Evolutionary conservation across 2,797 vertebrate genomes (phyloP).

Genomic region (Ctenopoma kingsleyae): DNA sequence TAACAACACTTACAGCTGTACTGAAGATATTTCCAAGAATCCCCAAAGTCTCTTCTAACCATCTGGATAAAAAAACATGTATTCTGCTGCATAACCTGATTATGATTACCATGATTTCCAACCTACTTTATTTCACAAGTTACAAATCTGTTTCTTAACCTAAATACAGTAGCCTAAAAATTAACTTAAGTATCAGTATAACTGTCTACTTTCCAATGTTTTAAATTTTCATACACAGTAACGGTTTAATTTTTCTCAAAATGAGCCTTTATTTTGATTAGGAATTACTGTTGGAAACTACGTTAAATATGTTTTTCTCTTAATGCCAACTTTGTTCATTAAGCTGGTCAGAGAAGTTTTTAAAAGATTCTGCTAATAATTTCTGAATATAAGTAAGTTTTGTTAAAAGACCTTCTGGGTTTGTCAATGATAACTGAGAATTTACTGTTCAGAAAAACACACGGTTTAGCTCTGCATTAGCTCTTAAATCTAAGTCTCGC

Average conservation of each 20-base stretch:
- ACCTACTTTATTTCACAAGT: background rate
- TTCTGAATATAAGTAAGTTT: background rate
- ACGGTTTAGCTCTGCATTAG: background rate
- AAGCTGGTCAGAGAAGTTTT: background rate
- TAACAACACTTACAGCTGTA: constrained; percentile 11
- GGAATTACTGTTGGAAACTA: background rate
- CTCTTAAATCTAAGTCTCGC: background rate
- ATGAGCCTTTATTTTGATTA: no score
- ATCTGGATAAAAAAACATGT: constrained; percentile 10
- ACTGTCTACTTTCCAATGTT: background rate
- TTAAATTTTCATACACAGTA: background rate
- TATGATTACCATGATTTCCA: no score
- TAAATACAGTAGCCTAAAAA: background rate
- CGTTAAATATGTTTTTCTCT: background rate
- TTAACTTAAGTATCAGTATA: background rate
- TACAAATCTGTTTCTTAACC: background rate
- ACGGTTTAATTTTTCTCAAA: no score
- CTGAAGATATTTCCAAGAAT: constrained; percentile 2
- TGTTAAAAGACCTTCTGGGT: background rate
- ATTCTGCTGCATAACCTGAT: background rate
- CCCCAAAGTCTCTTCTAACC: background rate
- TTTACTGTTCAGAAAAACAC: background rate
- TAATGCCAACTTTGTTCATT: background rate
- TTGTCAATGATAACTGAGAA: background rate
- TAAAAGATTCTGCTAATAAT: background rate